These are phyloP conservation scores for Acanthosepion esculentum DNA, from an alignment of 2,888 invertebrate species.

Conservation along the genomic window DNA sequence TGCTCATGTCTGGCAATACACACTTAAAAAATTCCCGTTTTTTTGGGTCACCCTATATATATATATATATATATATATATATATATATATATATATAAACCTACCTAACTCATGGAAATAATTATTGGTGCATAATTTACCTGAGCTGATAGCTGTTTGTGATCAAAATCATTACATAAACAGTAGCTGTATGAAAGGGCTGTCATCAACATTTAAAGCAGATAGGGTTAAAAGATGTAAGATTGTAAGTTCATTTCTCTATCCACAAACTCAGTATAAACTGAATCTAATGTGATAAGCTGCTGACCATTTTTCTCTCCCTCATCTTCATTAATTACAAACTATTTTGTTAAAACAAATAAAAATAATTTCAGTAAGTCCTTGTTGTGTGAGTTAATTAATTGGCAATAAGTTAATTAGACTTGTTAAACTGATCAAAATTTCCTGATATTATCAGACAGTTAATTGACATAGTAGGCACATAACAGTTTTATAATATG, in stretches of 20 bases:
- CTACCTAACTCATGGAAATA: too few relatives aligned
- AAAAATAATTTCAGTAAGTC: not conserved
- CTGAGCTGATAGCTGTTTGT: too few relatives aligned
- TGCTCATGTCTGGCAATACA: too few relatives aligned
- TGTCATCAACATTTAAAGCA: too few relatives aligned
- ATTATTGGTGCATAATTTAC: too few relatives aligned
- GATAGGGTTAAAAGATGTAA: too few relatives aligned
- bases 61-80: too few relatives aligned
- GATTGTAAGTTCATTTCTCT: not conserved
- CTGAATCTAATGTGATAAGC: not conserved
- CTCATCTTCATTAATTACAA: not conserved
- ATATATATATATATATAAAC: too few relatives aligned
- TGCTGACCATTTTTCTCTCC: not conserved
- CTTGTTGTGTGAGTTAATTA: not conserved
- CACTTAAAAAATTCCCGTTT: too few relatives aligned
- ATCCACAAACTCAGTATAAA: not conserved
- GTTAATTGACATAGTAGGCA: not conserved
- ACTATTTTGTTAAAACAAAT: not conserved
- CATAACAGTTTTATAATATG: not conserved
- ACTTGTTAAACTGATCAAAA: not conserved
- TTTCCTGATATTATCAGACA: not conserved
- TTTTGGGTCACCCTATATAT: too few relatives aligned
- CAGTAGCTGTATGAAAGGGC: too few relatives aligned
- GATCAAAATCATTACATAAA: too few relatives aligned
- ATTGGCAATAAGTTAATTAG: constrained; percentile 14